Percentiles rank a stretch among this genome's conserved stretches.
Evolutionary conservation across 2,113 vertebrate species (phyloP).

Genomic region (Gobius niger): DNA sequence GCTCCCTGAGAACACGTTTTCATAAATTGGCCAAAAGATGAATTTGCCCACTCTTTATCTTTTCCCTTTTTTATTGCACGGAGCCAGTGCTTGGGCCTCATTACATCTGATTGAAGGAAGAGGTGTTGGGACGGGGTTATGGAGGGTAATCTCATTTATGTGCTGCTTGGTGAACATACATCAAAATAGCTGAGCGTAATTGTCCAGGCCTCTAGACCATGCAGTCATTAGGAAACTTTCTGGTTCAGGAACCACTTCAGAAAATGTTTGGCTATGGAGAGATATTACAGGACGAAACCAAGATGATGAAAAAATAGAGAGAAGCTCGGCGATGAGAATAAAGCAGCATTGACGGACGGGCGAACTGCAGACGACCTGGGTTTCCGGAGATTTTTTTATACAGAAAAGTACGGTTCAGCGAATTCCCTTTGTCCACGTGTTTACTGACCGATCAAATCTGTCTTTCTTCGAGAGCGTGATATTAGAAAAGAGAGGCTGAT

Average conservation of each 20-base stretch:
- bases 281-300: no score
- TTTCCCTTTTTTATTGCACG: constrained; percentile 8
- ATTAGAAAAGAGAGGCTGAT: no score
- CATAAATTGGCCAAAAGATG: background rate
- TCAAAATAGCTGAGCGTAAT: constrained; percentile 34
- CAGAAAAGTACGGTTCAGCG: no score
- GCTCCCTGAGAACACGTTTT: constrained; percentile 4
- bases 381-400: no score
- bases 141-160: constrained; percentile 48
- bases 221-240: background rate
- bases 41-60: constrained; percentile 10
- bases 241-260: background rate
- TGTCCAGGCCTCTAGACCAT: constrained; percentile 36
- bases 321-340: no score
- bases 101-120: constrained; percentile 44
- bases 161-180: constrained; percentile 30
- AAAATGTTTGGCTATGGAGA: background rate
- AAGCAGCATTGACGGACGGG: no score
- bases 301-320: no score
- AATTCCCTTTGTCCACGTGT: no score
- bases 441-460: no score
- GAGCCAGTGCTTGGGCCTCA: constrained; percentile 27
- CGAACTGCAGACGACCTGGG: no score
- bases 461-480: no score
- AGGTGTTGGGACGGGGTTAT: constrained; percentile 44